A percentile compares a stretch with the other conserved stretches of the same genome.
These are phyloP conservation scores for Drosophila kanekoi DNA, from an alignment of 2,888 invertebrate genomes.

Conservation along the genomic window DNA sequence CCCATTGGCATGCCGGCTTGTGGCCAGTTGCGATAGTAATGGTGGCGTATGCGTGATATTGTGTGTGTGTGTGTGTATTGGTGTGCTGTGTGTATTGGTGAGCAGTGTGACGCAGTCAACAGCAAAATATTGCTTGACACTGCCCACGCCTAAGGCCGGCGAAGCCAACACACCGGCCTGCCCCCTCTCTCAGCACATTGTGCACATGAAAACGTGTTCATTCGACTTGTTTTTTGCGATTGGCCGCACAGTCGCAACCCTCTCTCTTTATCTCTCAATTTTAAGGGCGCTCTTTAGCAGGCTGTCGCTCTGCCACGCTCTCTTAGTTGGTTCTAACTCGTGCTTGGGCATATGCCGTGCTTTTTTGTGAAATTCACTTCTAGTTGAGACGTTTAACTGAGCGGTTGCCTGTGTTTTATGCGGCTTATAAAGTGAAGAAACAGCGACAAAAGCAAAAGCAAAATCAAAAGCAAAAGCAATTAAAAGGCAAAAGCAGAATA, in stretches of 20 bases:
- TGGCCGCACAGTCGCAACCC: conserved; percentile 16
- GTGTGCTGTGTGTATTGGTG: conserved; percentile 23
- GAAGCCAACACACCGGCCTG: conserved; percentile 12
- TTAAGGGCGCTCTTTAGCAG: conserved; percentile 12
- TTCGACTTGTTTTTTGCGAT: conserved; percentile 8
- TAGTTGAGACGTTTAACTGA: conserved; percentile 81
- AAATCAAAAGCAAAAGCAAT: conserved; percentile 16
- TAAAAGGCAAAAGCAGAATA: conserved; percentile 30
- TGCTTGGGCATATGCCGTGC: conserved; percentile 54
- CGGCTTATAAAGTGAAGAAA: conserved; percentile 50
- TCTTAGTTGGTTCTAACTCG: conserved; percentile 62
- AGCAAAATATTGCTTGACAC: conserved; percentile 19
- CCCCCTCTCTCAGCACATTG: conserved; percentile 6
- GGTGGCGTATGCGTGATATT: conserved; percentile 60
- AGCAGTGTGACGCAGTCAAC: conserved; percentile 32
- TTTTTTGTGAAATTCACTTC: conserved; percentile 73
- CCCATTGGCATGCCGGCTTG: conserved; percentile 56
- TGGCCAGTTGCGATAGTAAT: conserved; percentile 15
- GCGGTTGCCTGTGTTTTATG: conserved; percentile 68
- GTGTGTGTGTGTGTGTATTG: conserved; percentile 2
- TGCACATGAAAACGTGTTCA: conserved; percentile 41
- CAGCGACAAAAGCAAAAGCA: conserved; percentile 40
- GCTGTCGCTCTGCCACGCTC: conserved; percentile 20
- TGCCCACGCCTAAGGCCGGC: conserved; percentile 60
- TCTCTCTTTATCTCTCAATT: neutral